Evolutionary conservation across 2,888 invertebrate species (phyloP), one percentile per base, ranked within the genome.

Genomic region (Epinotia brunnichana): DNA sequence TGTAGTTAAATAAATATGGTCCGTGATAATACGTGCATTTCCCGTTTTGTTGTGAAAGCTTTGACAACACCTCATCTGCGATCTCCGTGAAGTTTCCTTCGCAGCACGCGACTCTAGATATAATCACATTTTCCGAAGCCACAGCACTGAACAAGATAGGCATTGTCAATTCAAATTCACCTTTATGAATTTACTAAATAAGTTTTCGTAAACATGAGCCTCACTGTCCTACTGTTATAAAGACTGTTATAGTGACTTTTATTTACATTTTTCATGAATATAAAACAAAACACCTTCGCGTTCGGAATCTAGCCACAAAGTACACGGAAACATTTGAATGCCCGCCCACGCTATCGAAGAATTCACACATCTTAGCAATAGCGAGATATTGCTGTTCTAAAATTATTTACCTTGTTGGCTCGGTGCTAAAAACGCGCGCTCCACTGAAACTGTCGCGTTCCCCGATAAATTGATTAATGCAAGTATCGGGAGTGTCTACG

Each of bases 41-140:
- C 75, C 96, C 95, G 91, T 97, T 95, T 73, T 95, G 95, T 0
- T 94, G 90, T 5, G 96, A 94, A 79, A 98, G 96, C 89, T 96
- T 97, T 0, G 95, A 90, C 69, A 98, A 92, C 73, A 99, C 96
- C 85, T 97, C 96, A 83, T 97, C 96, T 0, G 97, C 96, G 4
- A 99, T 98, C 91, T 98, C 98, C 3, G 95, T 95, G 88, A 99
- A 99, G 88, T 99, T 99, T 0, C 98, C 99, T 77, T 97, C 96
- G 85, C 98, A 98, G 19, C 96, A 95, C 0, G 98, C 98, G 93
- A 97, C 96, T 86, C 97, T 97, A 0, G 96, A 95, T 53, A 98
- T 90, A 44, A 98, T 95, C 0, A 95, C 95, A 59, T 94, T 95
- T 63, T 97, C 96, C 77, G 97, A 93, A 5, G 98, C 95, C 75